A percentile compares a stretch with the other conserved stretches of the same genome.
Conservation (phyloP, 2,797 vertebrate genomes). For the Aselliscus stoliczkanus region DNA sequence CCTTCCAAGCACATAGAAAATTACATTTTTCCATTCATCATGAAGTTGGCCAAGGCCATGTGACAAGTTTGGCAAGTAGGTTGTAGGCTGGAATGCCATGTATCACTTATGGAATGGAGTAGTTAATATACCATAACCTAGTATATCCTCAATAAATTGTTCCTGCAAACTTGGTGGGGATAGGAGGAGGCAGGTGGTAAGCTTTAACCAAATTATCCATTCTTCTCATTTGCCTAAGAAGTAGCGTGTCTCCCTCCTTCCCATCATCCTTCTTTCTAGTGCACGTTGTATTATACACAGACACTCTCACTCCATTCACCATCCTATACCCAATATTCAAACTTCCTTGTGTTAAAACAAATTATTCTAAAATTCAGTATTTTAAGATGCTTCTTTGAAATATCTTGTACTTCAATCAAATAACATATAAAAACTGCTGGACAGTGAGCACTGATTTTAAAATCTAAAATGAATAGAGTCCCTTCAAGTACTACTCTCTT, state of each 20-base stretch:
- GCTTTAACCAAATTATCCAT: neutral
- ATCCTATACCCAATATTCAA: neutral
- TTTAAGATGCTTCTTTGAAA: conserved; percentile 14
- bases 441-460: neutral
- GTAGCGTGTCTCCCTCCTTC: neutral
- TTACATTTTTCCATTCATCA: neutral
- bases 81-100: neutral
- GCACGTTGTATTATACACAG: neutral
- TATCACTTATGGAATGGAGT: neutral
- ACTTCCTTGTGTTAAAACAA: neutral
- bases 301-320: neutral
- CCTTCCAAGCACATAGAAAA: neutral
- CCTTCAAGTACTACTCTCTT: neutral
- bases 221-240: neutral
- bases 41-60: neutral
- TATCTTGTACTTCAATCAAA: neutral
- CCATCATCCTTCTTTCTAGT: neutral
- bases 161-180: neutral
- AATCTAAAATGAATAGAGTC: neutral
- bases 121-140: neutral
- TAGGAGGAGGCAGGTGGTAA: neutral
- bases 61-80: neutral
- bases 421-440: neutral
- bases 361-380: neutral
- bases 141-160: neutral